A percentile compares a stretch with the other conserved stretches of the same genome.
Conservation (phyloP, 1,140 invertebrate genomes). For the Listronotus bonariensis region DNA sequence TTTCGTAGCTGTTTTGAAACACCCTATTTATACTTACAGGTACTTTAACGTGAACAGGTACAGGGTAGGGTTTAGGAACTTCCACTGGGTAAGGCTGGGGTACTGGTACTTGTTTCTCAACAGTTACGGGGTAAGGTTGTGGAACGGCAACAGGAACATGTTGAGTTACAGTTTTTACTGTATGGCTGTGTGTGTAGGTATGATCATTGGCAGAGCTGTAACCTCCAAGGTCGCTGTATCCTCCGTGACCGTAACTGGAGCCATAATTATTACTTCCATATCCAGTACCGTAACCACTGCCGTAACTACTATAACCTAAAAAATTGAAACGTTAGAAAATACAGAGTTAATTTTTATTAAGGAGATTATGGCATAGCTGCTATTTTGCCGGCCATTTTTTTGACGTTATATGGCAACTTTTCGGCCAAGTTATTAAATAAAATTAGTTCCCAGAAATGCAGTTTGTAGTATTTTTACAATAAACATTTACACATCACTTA, state of each 20-base stretch:
- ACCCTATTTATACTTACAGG: too few relatives aligned
- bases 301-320: neutral
- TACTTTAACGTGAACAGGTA: constrained; percentile 34
- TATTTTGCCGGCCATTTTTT: too few relatives aligned
- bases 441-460: too few relatives aligned
- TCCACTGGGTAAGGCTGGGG: constrained; percentile 25
- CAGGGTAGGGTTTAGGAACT: too few relatives aligned
- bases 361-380: too few relatives aligned
- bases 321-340: too few relatives aligned
- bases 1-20: too few relatives aligned
- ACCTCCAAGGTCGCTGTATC: constrained; percentile 3
- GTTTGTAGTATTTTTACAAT: too few relatives aligned
- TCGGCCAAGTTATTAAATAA: too few relatives aligned
- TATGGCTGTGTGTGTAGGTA: constrained; percentile 35
- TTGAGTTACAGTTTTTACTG: constrained; percentile 38
- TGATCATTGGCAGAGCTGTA: constrained; percentile 3
- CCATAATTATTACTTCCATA: neutral
- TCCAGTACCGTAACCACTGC: constrained; percentile 13
- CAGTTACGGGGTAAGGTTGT: constrained; percentile 47
- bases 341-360: too few relatives aligned
- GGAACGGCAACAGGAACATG: constrained; percentile 50
- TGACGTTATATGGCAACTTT: too few relatives aligned
- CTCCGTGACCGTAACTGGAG: neutral
- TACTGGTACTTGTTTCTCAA: constrained; percentile 44
- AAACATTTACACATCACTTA: too few relatives aligned